Conservation (phyloP, 1,140 invertebrate genomes). For the Anadara kagoshimensis region DNA sequence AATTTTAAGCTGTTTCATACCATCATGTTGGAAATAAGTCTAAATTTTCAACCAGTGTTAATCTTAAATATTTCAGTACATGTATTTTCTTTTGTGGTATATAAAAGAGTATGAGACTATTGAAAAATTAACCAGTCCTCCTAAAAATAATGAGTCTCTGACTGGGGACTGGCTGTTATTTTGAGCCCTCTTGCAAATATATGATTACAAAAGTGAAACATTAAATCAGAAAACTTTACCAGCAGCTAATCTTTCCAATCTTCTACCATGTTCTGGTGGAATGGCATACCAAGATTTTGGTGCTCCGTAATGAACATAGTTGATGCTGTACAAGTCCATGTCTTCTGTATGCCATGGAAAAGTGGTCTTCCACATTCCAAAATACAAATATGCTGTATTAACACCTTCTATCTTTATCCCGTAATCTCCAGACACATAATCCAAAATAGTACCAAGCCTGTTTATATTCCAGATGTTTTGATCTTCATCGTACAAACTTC, state of each 20-base stretch:
- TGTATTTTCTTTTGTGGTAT: background rate
- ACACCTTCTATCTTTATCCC: constrained; percentile 98
- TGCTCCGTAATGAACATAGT: constrained; percentile 96
- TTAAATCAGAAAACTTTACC: constrained; percentile 68
- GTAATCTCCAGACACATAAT: constrained; percentile 95
- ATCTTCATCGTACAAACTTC: constrained; percentile 92
- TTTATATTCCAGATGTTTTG: constrained; percentile 92
- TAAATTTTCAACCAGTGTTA: no score
- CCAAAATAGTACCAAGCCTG: constrained; percentile 92
- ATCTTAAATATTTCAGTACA: background rate
- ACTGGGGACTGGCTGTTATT: no score
- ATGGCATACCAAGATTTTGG: constrained; percentile 98
- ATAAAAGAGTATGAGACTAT: background rate
- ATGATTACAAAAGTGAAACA: background rate
- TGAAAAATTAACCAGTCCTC: background rate
- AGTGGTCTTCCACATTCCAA: constrained; percentile 99
- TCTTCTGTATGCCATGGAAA: constrained; percentile 99
- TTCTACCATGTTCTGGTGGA: constrained; percentile 92
- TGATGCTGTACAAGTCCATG: constrained; percentile 99
- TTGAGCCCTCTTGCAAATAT: no score
- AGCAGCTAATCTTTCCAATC: constrained; percentile 92
- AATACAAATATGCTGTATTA: constrained; percentile 99
- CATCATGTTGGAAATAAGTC: no score
- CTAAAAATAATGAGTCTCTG: no score
- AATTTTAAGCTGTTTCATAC: no score